These are phyloP conservation scores for Progne subis DNA, from an alignment of 2,113 vertebrate species.

Conservation along the genomic window DNA sequence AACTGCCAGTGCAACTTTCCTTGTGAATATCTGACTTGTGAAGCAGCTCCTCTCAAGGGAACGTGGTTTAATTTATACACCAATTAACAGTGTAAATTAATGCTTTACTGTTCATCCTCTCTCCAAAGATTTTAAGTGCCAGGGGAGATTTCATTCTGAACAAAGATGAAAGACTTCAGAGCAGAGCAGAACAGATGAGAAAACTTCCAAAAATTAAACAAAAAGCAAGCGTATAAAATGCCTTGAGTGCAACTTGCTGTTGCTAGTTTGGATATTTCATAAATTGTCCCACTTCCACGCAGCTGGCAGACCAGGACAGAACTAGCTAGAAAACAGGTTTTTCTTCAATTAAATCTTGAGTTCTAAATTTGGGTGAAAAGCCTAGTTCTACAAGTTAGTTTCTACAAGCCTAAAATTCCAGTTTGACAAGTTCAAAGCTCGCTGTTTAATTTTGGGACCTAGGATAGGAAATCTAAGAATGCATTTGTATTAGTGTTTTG, in stretches of 20 bases:
- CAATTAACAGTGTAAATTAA: slow-evolving; percentile 63
- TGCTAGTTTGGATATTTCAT: background rate
- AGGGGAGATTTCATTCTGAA: background rate
- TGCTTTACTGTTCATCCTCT: slow-evolving; percentile 13
- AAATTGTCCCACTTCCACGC: background rate
- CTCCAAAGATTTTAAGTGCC: slow-evolving; percentile 28
- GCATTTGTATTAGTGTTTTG: background rate
- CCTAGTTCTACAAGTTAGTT: background rate
- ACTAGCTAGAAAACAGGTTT: background rate
- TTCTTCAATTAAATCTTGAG: background rate
- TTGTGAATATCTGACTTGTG: background rate
- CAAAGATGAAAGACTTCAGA: slow-evolving; percentile 46
- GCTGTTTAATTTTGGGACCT: background rate
- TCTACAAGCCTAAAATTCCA: background rate
- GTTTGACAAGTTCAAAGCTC: background rate
- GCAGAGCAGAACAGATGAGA: background rate
- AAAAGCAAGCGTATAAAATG: background rate
- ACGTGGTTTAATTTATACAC: slow-evolving; percentile 42
- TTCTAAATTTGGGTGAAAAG: background rate
- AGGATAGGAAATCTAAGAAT: background rate
- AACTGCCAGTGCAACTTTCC: background rate
- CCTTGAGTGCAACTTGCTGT: background rate
- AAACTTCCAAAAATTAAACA: background rate
- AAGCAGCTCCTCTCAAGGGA: slow-evolving; percentile 10
- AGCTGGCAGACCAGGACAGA: background rate